Conservation (phyloP, 2,797 vertebrate species). For the Acipenser oxyrinchus region DNA sequence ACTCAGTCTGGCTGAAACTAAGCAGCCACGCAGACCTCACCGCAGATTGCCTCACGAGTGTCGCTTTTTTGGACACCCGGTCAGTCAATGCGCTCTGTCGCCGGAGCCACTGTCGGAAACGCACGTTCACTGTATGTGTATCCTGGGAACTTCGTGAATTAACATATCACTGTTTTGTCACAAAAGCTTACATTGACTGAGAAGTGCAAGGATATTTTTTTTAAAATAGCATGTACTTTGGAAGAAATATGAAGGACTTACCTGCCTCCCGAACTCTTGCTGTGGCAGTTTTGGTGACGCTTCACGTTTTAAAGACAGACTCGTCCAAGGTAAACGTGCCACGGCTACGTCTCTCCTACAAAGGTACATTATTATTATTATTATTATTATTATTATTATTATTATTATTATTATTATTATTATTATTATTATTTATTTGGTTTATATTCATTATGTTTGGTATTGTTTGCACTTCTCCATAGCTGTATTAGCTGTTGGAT, state of each 20-base stretch:
- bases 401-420: too few species aligned
- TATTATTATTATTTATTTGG: too few species aligned
- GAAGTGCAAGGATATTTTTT: slow-evolving; percentile 1
- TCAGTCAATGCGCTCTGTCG: too few species aligned
- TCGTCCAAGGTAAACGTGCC: slow-evolving; percentile 54
- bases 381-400: too few species aligned
- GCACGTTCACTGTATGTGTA: slow-evolving; percentile 8
- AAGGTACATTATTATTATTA: slow-evolving; percentile 43
- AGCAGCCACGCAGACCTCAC: slow-evolving; percentile 9
- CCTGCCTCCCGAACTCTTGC: slow-evolving; percentile 22
- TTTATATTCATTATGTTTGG: too few species aligned
- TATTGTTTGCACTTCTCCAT: too few species aligned
- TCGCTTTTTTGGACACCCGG: not conserved
- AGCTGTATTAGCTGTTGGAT: too few species aligned
- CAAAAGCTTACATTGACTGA: not conserved
- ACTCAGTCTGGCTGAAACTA: slow-evolving; percentile 5
- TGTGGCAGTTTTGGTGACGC: slow-evolving; percentile 25
- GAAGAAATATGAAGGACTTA: slow-evolving; percentile 44
- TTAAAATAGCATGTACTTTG: slow-evolving; percentile 7
- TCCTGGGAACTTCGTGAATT: slow-evolving; percentile 3
- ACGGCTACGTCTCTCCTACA: slow-evolving; percentile 59
- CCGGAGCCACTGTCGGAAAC: not conserved
- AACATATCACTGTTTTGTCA: not conserved
- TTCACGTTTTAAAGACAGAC: slow-evolving; percentile 33
- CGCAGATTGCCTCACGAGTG: not conserved